Percentiles rank a stretch among this genome's conserved stretches.
phyloP scores from a whole-genome alignment of 2,797 vertebrate genomes.

The Rhodeus uyekii region DNA sequence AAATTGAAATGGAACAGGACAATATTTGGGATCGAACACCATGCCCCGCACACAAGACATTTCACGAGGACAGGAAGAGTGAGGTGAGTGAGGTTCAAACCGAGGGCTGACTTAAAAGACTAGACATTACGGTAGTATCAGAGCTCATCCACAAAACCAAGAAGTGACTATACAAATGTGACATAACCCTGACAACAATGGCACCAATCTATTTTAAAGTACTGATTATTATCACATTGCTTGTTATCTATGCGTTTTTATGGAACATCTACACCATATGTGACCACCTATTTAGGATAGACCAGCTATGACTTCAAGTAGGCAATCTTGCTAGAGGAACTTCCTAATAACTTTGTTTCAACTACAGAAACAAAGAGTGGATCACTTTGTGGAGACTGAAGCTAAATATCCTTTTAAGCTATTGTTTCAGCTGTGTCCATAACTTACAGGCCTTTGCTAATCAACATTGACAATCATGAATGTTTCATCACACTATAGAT shows the following conservation, averaged over 20 bases:
- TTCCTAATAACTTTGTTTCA: slow-evolving; percentile 37
- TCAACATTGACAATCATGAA: slow-evolving; percentile 32
- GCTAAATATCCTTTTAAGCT: slow-evolving; percentile 54
- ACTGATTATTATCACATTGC: not conserved
- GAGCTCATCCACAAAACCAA: no score
- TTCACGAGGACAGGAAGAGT: no score
- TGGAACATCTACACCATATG: no score
- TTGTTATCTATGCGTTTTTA: not conserved
- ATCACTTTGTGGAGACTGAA: slow-evolving; percentile 47
- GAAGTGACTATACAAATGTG: no score
- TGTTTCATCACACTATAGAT: not conserved
- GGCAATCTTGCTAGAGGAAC: not conserved
- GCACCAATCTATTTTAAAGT: not conserved
- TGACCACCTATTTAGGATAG: not conserved
- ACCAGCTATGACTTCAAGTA: not conserved
- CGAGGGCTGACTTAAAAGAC: no score
- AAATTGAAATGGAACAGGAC: no score
- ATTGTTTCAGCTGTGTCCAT: slow-evolving; percentile 50
- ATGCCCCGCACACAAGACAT: no score
- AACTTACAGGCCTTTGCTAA: slow-evolving; percentile 45
- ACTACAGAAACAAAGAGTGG: slow-evolving; percentile 58
- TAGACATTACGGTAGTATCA: no score
- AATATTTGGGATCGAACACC: no score
- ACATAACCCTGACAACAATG: no score
- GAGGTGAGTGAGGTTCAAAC: no score